Base-by-base conservation (phyloP, 2,888 invertebrate genomes). In the Drosophila austrosaltans region DNA sequence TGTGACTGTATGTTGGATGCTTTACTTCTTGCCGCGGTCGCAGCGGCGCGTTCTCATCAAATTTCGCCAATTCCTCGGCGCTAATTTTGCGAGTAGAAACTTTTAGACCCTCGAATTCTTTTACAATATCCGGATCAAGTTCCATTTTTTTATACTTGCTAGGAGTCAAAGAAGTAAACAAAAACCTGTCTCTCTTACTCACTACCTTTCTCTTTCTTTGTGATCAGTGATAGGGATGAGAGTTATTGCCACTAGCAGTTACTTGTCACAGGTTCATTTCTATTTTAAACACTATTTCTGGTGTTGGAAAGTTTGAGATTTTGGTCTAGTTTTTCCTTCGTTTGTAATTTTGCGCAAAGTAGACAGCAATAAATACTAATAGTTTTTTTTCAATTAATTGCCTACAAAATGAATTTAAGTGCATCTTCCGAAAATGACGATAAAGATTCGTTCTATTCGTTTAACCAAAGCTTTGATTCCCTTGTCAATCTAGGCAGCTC, bases 1-100 rank as follows among this genome's bases (percentile, higher is more conserved):
- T 95, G 62, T 93, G 93, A 78, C 93, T 94, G 79, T 94, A 92
- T 0, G 91, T 91, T 1, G 84, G 79, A 73, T 91, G 88, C 1
- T 63, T 48, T 0, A 57, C 25, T n/a, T 72, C 67, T 7, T 20
- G 8, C 4, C 58, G 69, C 12, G 69, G 44, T n/a, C 61, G 68
- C 0, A 82, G 60, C 2, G 78, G 79, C 1, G 69, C 64, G 58
- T 30, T 67, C 32, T 48, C 66, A n/a, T 80, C 66, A 8, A 65
- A 75, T 32, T 78, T 68, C 53, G 63, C 59, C 42, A 91, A 36
- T 59, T 90, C 86, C 25, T 82, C 77, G 16, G 68, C 73, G 2
- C 72, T 77, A 3, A 85, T 80, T 32, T 71, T 69, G 1, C 66
- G 57, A 0, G 63, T 68, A 0, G 86, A 72, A 1, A 90, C 80